Percentiles rank a stretch among this genome's conserved stretches.
Evolutionary conservation across 2,888 invertebrate species (phyloP).

Genomic region (Gibbula magus): DNA sequence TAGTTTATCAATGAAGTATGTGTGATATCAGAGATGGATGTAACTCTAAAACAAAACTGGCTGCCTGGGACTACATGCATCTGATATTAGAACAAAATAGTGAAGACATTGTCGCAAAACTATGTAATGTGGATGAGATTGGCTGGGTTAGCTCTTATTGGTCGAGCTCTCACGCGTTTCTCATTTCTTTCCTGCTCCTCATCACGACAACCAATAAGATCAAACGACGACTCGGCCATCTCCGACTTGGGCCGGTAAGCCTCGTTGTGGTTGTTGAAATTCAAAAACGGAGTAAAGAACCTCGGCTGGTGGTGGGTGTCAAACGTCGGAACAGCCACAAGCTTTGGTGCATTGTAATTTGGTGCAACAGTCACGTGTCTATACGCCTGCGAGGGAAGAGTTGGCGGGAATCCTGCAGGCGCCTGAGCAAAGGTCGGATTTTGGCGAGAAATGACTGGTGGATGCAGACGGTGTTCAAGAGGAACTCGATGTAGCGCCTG

Average conservation of each 20-base stretch:
- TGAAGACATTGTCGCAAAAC: background rate
- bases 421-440: background rate
- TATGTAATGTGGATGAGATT: constrained; percentile 19
- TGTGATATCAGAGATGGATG: too few relatives aligned
- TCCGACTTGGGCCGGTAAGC: background rate
- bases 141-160: constrained; percentile 26
- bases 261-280: constrained; percentile 20
- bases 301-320: background rate
- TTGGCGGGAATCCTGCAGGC: background rate
- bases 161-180: constrained; percentile 12
- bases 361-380: background rate
- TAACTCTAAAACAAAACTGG: too few relatives aligned
- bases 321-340: background rate
- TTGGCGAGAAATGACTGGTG: constrained; percentile 4
- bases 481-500: background rate
- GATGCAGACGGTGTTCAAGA: constrained; percentile 2
- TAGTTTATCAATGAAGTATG: too few relatives aligned
- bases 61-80: too few relatives aligned
- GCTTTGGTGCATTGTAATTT: background rate
- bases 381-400: background rate
- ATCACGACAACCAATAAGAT: background rate
- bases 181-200: background rate
- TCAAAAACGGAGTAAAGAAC: background rate
- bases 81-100: too few relatives aligned
- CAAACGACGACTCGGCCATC: background rate